Percentiles rank a stretch among this genome's conserved stretches.
Evolutionary conservation across 2,113 vertebrate species (phyloP).

Genomic region (Xiphias gladius): DNA sequence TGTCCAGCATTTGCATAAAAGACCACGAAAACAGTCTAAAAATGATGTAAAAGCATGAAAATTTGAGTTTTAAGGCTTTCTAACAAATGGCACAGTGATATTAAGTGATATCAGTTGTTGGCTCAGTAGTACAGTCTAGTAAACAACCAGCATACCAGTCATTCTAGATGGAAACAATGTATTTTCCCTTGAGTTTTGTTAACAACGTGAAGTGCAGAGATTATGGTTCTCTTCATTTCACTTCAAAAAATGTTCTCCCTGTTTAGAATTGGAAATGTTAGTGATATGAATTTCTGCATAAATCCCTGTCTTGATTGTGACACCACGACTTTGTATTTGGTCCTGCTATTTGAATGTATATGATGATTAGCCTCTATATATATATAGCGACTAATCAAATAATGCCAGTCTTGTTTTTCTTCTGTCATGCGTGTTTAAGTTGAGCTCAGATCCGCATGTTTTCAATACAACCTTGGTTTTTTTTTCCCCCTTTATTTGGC

Average conservation of each 20-base stretch:
- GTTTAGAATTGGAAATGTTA: neutral
- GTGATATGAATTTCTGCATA: neutral
- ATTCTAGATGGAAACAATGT: slow-evolving; percentile 6
- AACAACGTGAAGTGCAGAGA: slow-evolving; percentile 4
- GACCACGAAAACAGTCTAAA: neutral
- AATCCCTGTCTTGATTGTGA: slow-evolving; percentile 1
- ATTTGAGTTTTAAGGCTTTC: slow-evolving; percentile 22
- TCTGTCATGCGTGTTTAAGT: neutral
- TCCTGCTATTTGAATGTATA: slow-evolving; percentile 45
- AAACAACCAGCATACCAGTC: neutral
- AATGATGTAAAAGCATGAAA: neutral
- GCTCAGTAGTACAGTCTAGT: neutral
- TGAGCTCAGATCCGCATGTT: neutral
- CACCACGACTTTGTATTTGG: neutral
- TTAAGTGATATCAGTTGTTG: neutral
- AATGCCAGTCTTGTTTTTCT: slow-evolving; percentile 23
- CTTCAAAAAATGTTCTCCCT: neutral
- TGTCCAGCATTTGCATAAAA: neutral
- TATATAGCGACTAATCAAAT: no score
- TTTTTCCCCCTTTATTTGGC: neutral
- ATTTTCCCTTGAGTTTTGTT: neutral
- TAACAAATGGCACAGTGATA: neutral
- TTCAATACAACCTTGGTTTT: slow-evolving; percentile 10
- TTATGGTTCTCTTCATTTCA: neutral
- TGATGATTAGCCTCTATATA: neutral